These are phyloP conservation scores for Dysdera silvatica DNA, from an alignment of 1,140 invertebrate genomes.

Conservation along the genomic window DNA sequence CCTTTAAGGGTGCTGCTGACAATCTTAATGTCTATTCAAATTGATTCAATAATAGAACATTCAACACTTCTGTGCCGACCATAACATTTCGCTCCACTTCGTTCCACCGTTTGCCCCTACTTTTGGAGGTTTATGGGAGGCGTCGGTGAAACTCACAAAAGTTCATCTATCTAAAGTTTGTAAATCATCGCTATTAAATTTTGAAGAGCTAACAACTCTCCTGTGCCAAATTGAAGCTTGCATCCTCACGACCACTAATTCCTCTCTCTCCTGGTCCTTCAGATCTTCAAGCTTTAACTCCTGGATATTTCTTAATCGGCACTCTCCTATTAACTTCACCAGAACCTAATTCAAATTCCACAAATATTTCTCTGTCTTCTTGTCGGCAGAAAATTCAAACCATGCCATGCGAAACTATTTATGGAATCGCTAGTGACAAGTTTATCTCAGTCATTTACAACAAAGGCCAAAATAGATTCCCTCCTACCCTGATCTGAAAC, in stretches of 20 bases:
- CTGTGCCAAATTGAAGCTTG: constrained; percentile 1
- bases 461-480: neutral
- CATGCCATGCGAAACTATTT: neutral
- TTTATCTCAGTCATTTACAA: neutral
- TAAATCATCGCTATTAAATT: neutral
- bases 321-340: neutral
- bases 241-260: constrained; percentile 11
- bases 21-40: neutral
- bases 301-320: neutral
- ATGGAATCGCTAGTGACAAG: neutral
- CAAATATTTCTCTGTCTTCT: neutral
- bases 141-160: neutral
- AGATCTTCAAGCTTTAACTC: constrained; percentile 1
- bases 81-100: neutral
- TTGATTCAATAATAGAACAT: neutral
- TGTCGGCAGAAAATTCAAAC: neutral
- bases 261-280: neutral
- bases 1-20: constrained; percentile 11
- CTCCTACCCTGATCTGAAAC: neutral
- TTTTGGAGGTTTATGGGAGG: constrained; percentile 17
- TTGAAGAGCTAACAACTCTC: constrained; percentile 5
- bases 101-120: constrained; percentile 6
- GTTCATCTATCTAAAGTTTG: neutral
- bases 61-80: neutral
- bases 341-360: neutral